A percentile compares a stretch with the other conserved stretches of the same genome.
Evolutionary conservation across 1,140 invertebrate species (phyloP).

Genomic region (Penaeus chinensis): DNA sequence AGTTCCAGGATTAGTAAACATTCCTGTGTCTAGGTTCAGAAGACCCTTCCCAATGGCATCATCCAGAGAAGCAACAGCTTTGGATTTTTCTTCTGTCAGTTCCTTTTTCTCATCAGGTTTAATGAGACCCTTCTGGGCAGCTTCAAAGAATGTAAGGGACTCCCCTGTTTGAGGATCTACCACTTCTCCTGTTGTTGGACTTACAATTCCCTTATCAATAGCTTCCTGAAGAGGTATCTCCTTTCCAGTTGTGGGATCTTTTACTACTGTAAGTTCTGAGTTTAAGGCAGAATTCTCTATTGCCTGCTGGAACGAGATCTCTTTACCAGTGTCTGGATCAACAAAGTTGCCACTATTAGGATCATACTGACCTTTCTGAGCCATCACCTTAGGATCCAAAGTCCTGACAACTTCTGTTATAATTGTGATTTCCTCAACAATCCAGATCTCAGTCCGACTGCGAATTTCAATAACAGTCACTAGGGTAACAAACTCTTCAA

Average conservation of each 20-base stretch:
- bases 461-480: conserved; percentile 51
- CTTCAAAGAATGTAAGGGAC: conserved; percentile 85
- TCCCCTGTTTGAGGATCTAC: conserved; percentile 85
- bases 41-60: conserved; percentile 53
- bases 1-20: conserved; percentile 71
- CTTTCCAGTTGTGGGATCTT: conserved; percentile 68
- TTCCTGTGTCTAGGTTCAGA: conserved; percentile 61
- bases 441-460: conserved; percentile 59
- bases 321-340: conserved; percentile 80
- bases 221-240: conserved; percentile 81
- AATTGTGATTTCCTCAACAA: conserved; percentile 64
- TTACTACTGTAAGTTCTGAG: conserved; percentile 73
- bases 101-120: conserved; percentile 80
- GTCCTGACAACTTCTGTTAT: conserved; percentile 71
- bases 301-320: conserved; percentile 83
- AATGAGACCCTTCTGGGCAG: conserved; percentile 71
- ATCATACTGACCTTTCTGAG: conserved; percentile 81
- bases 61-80: conserved; percentile 69
- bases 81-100: conserved; percentile 72
- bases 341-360: conserved; percentile 79
- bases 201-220: conserved; percentile 79
- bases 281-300: conserved; percentile 82
- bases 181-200: conserved; percentile 82
- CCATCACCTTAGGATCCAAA: conserved; percentile 76
- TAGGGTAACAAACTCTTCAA: conserved; percentile 40